Percentiles rank a stretch among this genome's conserved stretches.
These are phyloP conservation scores for Acronicta psi DNA, from an alignment of 2,888 invertebrate genomes.

Conservation along the genomic window DNA sequence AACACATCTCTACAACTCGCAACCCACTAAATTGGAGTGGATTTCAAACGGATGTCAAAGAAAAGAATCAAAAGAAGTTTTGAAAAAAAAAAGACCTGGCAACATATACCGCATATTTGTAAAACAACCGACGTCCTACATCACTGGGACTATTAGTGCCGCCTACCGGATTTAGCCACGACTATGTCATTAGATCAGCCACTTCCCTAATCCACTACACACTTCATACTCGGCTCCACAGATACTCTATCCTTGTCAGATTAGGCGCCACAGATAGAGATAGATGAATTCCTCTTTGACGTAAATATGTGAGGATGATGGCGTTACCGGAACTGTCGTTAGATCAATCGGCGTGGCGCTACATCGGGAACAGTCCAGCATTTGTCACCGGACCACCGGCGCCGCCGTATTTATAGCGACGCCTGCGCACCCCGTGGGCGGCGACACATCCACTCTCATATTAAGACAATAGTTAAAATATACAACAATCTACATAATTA, in stretches of 20 bases:
- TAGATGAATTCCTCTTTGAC: slow-evolving; percentile 55
- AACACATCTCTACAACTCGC: slow-evolving; percentile 27
- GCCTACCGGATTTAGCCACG: slow-evolving; percentile 77
- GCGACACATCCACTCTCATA: slow-evolving; percentile 67
- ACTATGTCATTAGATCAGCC: slow-evolving; percentile 77
- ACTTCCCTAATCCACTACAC: slow-evolving; percentile 73
- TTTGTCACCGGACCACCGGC: slow-evolving; percentile 89
- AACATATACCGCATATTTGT: slow-evolving; percentile 69
- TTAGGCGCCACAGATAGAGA: slow-evolving; percentile 52
- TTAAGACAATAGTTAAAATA: slow-evolving; percentile 66
- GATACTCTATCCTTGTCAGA: slow-evolving; percentile 42
- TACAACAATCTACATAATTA: slow-evolving; percentile 53
- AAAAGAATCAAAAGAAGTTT: slow-evolving; percentile 55
- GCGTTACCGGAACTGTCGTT: slow-evolving; percentile 74
- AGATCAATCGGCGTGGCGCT: slow-evolving; percentile 85
- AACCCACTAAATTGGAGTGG: slow-evolving; percentile 44
- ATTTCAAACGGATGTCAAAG: slow-evolving; percentile 67
- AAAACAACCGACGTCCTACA: slow-evolving; percentile 65
- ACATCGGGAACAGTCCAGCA: slow-evolving; percentile 80
- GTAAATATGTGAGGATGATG: slow-evolving; percentile 60
- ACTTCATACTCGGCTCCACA: slow-evolving; percentile 41
- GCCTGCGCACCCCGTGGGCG: slow-evolving; percentile 82
- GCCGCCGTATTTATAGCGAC: slow-evolving; percentile 87
- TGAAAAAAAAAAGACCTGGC: slow-evolving; percentile 58
- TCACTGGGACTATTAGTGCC: slow-evolving; percentile 79